Conservation (phyloP, 92 coral and sea anemone species). For the Montipora capitata region DNA sequence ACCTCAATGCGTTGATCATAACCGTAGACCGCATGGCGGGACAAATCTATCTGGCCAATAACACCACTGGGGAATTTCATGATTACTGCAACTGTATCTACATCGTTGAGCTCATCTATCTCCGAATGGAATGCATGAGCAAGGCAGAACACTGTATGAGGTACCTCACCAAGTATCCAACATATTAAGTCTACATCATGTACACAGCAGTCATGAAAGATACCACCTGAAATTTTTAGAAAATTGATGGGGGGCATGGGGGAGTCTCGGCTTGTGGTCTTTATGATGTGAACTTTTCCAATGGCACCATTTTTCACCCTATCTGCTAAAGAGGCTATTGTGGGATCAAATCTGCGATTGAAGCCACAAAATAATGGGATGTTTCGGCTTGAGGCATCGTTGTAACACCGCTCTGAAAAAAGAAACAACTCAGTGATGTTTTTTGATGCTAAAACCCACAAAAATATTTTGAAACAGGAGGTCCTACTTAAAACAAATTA, state of each 20-base stretch:
- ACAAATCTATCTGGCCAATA: constrained; percentile 87
- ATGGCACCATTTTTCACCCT: constrained; percentile 73
- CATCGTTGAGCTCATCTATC: constrained; percentile 82
- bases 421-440: neutral
- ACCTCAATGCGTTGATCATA: constrained; percentile 96
- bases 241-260: constrained; percentile 77
- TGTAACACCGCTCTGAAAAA: constrained; percentile 81
- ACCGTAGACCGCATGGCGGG: constrained; percentile 86
- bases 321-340: constrained; percentile 58
- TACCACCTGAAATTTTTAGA: constrained; percentile 86
- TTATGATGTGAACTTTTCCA: constrained; percentile 84
- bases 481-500: too few relatives aligned
- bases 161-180: constrained; percentile 87
- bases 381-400: constrained; percentile 76
- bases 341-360: constrained; percentile 97
- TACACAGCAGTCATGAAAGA: constrained; percentile 91
- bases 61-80: constrained; percentile 95
- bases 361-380: constrained; percentile 86
- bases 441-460: neutral
- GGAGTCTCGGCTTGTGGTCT: constrained; percentile 92
- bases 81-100: constrained; percentile 87
- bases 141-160: constrained; percentile 83
- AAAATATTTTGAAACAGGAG: too few relatives aligned
- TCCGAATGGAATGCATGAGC: constrained; percentile 84
- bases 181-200: constrained; percentile 90